Evolutionary conservation across 2,888 invertebrate genomes (phyloP), one percentile per base, ranked within the genome.

Genomic region (Volucella inanis): DNA sequence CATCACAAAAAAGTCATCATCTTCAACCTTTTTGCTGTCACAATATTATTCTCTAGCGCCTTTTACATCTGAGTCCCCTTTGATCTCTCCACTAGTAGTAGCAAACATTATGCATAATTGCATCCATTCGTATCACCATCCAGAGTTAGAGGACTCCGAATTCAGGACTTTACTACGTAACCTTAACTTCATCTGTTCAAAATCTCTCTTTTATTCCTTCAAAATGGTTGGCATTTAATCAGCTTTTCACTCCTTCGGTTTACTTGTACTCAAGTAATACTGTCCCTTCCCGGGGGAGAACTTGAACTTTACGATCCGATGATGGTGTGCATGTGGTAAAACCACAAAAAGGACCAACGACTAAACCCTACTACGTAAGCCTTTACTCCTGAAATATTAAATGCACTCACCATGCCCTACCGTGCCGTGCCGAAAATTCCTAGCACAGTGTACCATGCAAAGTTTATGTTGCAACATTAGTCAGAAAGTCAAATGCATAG

Each of bases 401-500:
- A 79, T 79, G 79, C 79, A 79, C 79, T 79, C 67, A 52, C 59
- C 59, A 65, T 75, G 49, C 22, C 22, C 4, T 22, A 22, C 3
- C 10, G 15, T 52, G 15, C 38, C 52, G 47, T 76, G 67, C 76
- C 76, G 76, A 72, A 77, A 78, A 82, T 82, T 76, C 80, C 52
- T 67, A 49, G 71, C 70, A 80, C 59, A 84, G 59, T 71, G 85
- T 76, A 68, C 76, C 85, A 85, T 81, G 85, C 85, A 81, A 81
- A 72, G 81, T 81, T 86, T 86, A 86, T 86, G 86, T 82, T 82
- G 86, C 72, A 82, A 82, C 86, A 86, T 86, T 86, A 70, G 77
- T 86, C 82, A 82, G 74, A 68, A 86, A 86, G 86, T 86, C 86
- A 86, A 86, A 86, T 82, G 81, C 86, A 86, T 74, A 77, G 85